phyloP scores from a whole-genome alignment of 2,888 invertebrate species.

The Plebejus melissa region DNA sequence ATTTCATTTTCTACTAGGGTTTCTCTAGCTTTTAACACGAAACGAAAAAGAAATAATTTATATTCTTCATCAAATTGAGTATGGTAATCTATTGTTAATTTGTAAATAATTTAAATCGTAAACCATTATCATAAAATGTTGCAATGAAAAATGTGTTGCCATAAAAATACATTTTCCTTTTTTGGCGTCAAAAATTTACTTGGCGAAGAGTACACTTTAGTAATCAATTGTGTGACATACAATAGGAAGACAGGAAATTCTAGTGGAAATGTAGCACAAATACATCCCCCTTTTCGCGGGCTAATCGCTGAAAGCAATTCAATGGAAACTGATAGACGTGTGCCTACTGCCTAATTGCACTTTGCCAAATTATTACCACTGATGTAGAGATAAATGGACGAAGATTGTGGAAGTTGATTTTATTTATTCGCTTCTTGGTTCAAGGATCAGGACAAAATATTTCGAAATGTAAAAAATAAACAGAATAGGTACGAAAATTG shows the following conservation, averaged over 20 bases:
- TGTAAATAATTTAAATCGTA: too few relatives aligned
- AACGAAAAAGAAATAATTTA: background rate
- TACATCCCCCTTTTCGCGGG: slow-evolving; percentile 1
- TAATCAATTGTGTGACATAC: background rate
- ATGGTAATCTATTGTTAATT: background rate
- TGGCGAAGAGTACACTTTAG: background rate
- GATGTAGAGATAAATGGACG: background rate
- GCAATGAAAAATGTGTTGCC: background rate
- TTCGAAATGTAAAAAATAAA: too few relatives aligned
- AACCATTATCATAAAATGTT: background rate
- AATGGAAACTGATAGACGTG: slow-evolving; percentile 25
- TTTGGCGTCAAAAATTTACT: background rate
- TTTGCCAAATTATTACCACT: background rate
- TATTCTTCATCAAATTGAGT: background rate
- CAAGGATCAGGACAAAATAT: background rate
- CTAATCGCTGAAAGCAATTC: slow-evolving; percentile 20
- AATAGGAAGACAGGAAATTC: background rate
- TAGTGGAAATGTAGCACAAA: background rate
- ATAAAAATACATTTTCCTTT: background rate
- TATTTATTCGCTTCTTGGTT: background rate
- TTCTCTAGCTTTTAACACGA: background rate
- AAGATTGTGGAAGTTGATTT: background rate
- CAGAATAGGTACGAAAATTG: too few relatives aligned
- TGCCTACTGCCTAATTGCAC: slow-evolving; percentile 16
- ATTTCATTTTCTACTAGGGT: background rate